Evolutionary conservation across 2,797 vertebrate species (phyloP).

Genomic region (Yasuhikotakia modesta): DNA sequence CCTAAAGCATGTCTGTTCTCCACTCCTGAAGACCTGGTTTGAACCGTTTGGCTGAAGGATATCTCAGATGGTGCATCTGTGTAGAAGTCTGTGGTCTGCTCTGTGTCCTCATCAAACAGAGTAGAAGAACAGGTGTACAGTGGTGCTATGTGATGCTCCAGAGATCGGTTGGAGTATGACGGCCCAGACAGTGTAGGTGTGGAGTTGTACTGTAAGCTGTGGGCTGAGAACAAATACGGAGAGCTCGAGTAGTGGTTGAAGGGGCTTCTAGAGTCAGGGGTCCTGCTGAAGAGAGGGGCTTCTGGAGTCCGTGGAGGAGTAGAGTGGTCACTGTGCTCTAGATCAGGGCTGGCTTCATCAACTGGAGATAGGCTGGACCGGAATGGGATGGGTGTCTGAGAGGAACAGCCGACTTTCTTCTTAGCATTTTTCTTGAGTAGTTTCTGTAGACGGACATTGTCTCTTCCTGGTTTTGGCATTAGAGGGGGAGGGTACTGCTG

Average conservation of each 20-base stretch:
- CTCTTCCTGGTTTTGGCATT: slow-evolving; percentile 88
- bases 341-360: slow-evolving; percentile 87
- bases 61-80: slow-evolving; percentile 49
- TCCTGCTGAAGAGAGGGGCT: slow-evolving; percentile 58
- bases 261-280: slow-evolving; percentile 60
- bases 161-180: slow-evolving; percentile 55
- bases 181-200: slow-evolving; percentile 67
- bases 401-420: slow-evolving; percentile 73
- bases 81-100: slow-evolving; percentile 52
- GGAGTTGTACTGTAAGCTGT: slow-evolving; percentile 65
- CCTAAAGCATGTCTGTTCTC: not conserved
- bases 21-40: not conserved
- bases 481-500: slow-evolving; percentile 82
- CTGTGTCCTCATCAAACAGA: slow-evolving; percentile 61
- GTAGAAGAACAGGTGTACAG: slow-evolving; percentile 73
- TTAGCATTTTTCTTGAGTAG: slow-evolving; percentile 86
- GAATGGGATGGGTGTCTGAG: slow-evolving; percentile 78
- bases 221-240: slow-evolving; percentile 69
- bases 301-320: slow-evolving; percentile 75
- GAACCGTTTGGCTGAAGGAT: slow-evolving; percentile 48
- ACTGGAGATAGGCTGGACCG: slow-evolving; percentile 89
- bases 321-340: slow-evolving; percentile 78
- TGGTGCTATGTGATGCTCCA: slow-evolving; percentile 71
- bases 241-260: slow-evolving; percentile 64
- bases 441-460: slow-evolving; percentile 88